Evolutionary conservation across 2,888 invertebrate genomes (phyloP).

Genomic region (Polyploca ridens): DNA sequence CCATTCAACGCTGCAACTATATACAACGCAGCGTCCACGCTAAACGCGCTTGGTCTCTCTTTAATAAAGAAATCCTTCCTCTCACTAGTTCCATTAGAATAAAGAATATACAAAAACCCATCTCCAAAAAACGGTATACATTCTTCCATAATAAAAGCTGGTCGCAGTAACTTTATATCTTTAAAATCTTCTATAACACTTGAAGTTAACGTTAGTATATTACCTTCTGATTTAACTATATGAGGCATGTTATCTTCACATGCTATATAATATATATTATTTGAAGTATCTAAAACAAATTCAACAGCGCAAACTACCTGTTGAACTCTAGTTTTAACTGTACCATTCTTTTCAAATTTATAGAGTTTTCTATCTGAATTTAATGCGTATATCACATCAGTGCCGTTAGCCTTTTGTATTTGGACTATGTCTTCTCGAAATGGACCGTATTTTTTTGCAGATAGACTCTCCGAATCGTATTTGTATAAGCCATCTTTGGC

Average conservation of each 20-base stretch:
- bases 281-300: conserved; percentile 69
- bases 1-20: conserved; percentile 64
- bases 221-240: conserved; percentile 51
- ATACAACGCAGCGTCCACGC: conserved; percentile 65
- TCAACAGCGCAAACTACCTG: conserved; percentile 55
- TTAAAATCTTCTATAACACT: conserved; percentile 55
- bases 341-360: conserved; percentile 58
- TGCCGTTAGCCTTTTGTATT: conserved; percentile 66
- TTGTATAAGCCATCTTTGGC: conserved; percentile 61
- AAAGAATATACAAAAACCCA: conserved; percentile 53
- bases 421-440: conserved; percentile 64
- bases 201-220: conserved; percentile 37
- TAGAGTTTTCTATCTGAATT: conserved; percentile 52
- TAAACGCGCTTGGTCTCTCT: conserved; percentile 60
- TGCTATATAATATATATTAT: conserved; percentile 65
- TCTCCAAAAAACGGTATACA: conserved; percentile 66
- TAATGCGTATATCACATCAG: conserved; percentile 56
- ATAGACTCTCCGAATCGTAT: conserved; percentile 54
- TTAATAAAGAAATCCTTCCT: conserved; percentile 57
- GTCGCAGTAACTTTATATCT: conserved; percentile 56
- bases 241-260: conserved; percentile 56
- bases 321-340: conserved; percentile 47
- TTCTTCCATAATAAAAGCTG: conserved; percentile 67
- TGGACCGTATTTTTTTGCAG: conserved; percentile 62
- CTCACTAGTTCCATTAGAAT: conserved; percentile 59